These are phyloP conservation scores for Nothobranchius furzeri DNA, from an alignment of 2,113 vertebrate species.

Conservation along the genomic window DNA sequence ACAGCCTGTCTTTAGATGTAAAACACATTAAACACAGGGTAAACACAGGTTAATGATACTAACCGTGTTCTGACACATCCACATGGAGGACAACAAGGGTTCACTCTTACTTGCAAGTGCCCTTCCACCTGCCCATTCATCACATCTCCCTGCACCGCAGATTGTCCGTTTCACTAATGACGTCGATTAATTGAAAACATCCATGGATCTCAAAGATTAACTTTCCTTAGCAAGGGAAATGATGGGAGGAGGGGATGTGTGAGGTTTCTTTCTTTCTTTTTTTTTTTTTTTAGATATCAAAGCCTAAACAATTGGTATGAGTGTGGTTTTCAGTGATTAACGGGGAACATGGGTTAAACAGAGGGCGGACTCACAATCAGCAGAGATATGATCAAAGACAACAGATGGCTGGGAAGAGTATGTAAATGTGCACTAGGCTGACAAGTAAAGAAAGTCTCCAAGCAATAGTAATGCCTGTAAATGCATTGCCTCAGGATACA, in stretches of 20 bases:
- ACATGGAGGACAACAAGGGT: slow-evolving; percentile 55
- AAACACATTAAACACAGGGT: slow-evolving; percentile 27
- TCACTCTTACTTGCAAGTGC: slow-evolving; percentile 33
- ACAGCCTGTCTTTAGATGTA: slow-evolving; percentile 22
- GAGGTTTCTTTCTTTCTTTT: neutral
- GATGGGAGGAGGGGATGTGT: neutral
- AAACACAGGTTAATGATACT: slow-evolving; percentile 44
- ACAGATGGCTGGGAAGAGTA: slow-evolving; percentile 27
- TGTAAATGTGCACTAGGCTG: slow-evolving; percentile 4
- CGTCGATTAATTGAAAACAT: slow-evolving; percentile 79
- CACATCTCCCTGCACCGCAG: slow-evolving; percentile 57
- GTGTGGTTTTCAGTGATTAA: slow-evolving; percentile 63
- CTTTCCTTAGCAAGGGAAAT: slow-evolving; percentile 48
- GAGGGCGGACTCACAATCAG: slow-evolving; percentile 42
- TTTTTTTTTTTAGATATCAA: slow-evolving; percentile 49
- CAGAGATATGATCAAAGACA: slow-evolving; percentile 47
- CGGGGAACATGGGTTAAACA: slow-evolving; percentile 63
- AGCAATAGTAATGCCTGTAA: neutral
- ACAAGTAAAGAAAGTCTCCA: neutral
- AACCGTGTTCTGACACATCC: slow-evolving; percentile 46
- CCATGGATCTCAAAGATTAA: slow-evolving; percentile 71
- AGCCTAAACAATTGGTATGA: slow-evolving; percentile 54
- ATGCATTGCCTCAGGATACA: neutral
- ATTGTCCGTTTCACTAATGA: slow-evolving; percentile 75
- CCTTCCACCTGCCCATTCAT: slow-evolving; percentile 65